These are phyloP conservation scores for Trisateles emortualis DNA, from an alignment of 2,888 invertebrate genomes.

Conservation along the genomic window DNA sequence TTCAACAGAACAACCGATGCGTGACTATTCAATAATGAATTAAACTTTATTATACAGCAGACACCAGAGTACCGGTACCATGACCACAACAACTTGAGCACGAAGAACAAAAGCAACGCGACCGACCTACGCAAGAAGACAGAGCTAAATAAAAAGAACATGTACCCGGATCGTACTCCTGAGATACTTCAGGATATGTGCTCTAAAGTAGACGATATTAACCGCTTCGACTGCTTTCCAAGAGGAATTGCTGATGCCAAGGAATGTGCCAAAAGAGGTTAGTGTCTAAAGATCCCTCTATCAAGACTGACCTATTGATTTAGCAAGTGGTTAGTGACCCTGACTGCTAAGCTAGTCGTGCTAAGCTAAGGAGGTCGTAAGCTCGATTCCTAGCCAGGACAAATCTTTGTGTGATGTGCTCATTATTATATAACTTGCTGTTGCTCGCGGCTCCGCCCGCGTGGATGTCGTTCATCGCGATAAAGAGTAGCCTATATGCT, in stretches of 20 bases:
- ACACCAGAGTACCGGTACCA: slow-evolving; percentile 78
- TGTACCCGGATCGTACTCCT: slow-evolving; percentile 59
- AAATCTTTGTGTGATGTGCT: no score
- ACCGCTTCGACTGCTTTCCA: slow-evolving; percentile 91
- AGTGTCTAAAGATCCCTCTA: slow-evolving; percentile 2
- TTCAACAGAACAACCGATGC: no score
- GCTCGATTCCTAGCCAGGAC: no score
- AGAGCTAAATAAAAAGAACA: slow-evolving; percentile 64
- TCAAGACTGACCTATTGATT: background rate
- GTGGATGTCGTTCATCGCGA: no score
- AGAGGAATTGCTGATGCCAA: slow-evolving; percentile 81
- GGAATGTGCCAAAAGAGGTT: slow-evolving; percentile 87
- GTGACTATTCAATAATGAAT: no score
- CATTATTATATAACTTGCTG: no score
- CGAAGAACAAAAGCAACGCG: slow-evolving; percentile 75
- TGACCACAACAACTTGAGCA: slow-evolving; percentile 83
- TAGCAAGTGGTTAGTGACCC: no score
- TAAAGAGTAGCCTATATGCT: no score
- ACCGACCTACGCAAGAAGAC: slow-evolving; percentile 62
- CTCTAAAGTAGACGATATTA: slow-evolving; percentile 70
- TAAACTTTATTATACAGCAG: slow-evolving; percentile 44
- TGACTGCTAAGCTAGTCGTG: no score
- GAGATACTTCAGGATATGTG: slow-evolving; percentile 77
- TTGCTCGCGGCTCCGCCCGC: no score
- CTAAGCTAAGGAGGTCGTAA: no score